A percentile compares a stretch with the other conserved stretches of the same genome.
These are phyloP conservation scores for Odontocerum albicorne DNA, from an alignment of 2,888 invertebrate genomes.

Conservation along the genomic window DNA sequence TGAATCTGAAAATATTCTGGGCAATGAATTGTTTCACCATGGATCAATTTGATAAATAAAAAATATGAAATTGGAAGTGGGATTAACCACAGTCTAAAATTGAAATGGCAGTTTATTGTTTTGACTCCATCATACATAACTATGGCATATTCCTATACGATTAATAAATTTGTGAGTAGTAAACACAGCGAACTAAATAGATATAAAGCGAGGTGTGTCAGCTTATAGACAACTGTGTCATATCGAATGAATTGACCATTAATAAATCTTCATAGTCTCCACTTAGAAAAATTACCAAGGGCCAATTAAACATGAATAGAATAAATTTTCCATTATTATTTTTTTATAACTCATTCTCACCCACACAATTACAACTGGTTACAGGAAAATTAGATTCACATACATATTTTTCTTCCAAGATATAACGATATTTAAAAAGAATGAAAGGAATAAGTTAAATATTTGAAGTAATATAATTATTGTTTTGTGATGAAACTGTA, in stretches of 20 bases:
- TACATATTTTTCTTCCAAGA: conserved; percentile 7
- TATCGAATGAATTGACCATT: conserved; percentile 34
- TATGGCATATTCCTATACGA: too few relatives aligned
- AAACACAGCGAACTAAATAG: conserved; percentile 13
- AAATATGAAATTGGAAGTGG: too few relatives aligned
- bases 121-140: too few relatives aligned
- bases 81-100: too few relatives aligned
- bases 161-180: too few relatives aligned
- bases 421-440: conserved; percentile 12
- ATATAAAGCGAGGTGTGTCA: conserved; percentile 24
- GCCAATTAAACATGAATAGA: conserved; percentile 31
- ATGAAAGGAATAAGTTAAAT: too few relatives aligned
- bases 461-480: too few relatives aligned
- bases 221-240: conserved; percentile 14
- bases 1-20: too few relatives aligned
- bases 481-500: too few relatives aligned
- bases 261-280: conserved; percentile 31
- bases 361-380: conserved; percentile 8
- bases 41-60: too few relatives aligned
- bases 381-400: conserved; percentile 10
- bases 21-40: too few relatives aligned
- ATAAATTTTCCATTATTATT: conserved; percentile 12
- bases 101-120: too few relatives aligned
- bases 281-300: conserved; percentile 35
- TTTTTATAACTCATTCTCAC: conserved; percentile 25